Evolutionary conservation across 2,888 invertebrate genomes (phyloP).

Genomic region (Caenorhabditis sp.): DNA sequence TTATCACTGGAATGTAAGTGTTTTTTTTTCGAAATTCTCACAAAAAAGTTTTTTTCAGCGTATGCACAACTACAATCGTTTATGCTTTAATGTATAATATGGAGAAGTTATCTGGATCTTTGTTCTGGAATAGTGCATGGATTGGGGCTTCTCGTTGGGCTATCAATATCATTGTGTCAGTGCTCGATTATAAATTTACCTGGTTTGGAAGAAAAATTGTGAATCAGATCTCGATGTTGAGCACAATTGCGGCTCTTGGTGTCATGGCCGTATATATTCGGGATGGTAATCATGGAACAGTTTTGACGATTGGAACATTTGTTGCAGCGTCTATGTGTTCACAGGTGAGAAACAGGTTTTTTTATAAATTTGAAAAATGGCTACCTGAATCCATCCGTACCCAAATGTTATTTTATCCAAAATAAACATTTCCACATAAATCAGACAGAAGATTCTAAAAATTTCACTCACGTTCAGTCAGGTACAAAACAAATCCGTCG

Average conservation of each 20-base stretch:
- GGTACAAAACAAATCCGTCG: too few relatives aligned
- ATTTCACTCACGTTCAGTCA: too few relatives aligned
- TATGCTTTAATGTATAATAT: constrained; percentile 45
- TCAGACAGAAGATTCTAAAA: too few relatives aligned
- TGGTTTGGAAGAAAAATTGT: constrained; percentile 52
- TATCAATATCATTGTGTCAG: constrained; percentile 50
- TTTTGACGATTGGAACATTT: constrained; percentile 40
- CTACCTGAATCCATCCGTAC: too few relatives aligned
- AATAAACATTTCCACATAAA: too few relatives aligned
- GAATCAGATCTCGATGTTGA: constrained; percentile 43
- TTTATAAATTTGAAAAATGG: neutral
- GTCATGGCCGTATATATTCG: constrained; percentile 16
- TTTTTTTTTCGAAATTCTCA: neutral
- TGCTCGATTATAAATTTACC: constrained; percentile 45
- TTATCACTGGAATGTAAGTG: constrained; percentile 41
- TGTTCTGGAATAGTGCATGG: constrained; percentile 40
- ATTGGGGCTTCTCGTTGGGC: constrained; percentile 48
- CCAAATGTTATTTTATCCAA: too few relatives aligned
- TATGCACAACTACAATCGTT: constrained; percentile 34
- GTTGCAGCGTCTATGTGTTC: constrained; percentile 51
- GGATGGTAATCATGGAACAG: constrained; percentile 20
- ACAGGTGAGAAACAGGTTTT: neutral
- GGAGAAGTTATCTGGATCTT: constrained; percentile 43
- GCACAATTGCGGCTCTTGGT: constrained; percentile 21
- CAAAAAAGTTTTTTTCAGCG: constrained; percentile 16